Evolutionary conservation across 2,797 vertebrate genomes (phyloP).

Genomic region (Orientallactaga sibirica): DNA sequence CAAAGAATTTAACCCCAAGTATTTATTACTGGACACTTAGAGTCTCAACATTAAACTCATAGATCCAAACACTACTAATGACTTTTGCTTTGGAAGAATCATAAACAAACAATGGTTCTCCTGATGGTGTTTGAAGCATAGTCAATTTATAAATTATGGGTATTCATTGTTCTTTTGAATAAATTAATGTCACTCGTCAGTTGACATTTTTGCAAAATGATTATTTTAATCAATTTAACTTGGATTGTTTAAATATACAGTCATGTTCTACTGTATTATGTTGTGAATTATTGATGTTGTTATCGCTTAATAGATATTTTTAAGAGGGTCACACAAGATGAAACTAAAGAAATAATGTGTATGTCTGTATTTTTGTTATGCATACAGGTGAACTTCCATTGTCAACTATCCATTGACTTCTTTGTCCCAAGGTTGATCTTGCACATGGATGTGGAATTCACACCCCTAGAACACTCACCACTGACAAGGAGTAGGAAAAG

Average conservation of each 20-base stretch:
- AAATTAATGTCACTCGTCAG: background rate
- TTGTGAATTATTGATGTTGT: background rate
- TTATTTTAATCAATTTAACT: background rate
- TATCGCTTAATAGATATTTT: slow-evolving; percentile 23
- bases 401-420: background rate
- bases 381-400: background rate
- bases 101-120: background rate
- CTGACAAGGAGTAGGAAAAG: background rate
- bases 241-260: background rate
- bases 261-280: background rate
- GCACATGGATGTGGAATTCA: background rate
- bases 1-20: background rate
- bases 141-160: background rate
- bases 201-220: slow-evolving; percentile 8
- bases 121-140: background rate
- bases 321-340: background rate
- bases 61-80: background rate
- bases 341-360: background rate
- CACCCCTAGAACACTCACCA: background rate
- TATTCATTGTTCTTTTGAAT: background rate
- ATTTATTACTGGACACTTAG: background rate
- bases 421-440: background rate
- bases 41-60: slow-evolving; percentile 4
- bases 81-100: slow-evolving; percentile 1
- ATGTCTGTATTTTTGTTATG: background rate